These are phyloP conservation scores for Dolichoris vasculosae DNA, from an alignment of 1,140 invertebrate species.

Conservation along the genomic window DNA sequence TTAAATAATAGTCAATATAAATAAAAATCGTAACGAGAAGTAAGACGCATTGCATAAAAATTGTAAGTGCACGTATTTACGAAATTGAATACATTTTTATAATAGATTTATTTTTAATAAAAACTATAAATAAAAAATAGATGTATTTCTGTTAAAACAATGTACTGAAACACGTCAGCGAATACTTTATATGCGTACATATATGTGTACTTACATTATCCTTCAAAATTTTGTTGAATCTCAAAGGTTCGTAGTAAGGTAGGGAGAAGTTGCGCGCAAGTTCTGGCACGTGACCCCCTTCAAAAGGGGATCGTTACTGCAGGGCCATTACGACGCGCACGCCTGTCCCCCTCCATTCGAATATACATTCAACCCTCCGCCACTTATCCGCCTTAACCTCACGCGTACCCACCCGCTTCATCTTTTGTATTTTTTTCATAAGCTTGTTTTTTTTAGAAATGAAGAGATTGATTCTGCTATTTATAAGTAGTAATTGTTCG, in stretches of 20 bases:
- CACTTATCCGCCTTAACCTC: conserved; percentile 24
- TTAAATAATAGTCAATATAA: no score
- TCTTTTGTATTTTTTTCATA: conserved; percentile 38
- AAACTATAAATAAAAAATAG: no score
- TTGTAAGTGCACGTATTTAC: no score
- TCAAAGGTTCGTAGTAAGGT: neutral
- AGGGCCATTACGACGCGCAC: conserved; percentile 11
- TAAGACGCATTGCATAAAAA: no score
- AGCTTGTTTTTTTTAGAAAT: conserved; percentile 42
- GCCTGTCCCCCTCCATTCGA: neutral
- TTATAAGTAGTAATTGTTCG: neutral
- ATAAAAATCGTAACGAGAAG: no score
- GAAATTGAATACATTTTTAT: no score
- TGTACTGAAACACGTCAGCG: neutral
- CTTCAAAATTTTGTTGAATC: neutral
- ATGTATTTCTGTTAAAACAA: neutral
- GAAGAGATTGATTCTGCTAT: neutral
- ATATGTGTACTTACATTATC: no score
- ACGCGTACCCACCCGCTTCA: neutral
- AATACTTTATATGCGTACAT: neutral
- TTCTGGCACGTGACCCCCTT: conserved; percentile 25
- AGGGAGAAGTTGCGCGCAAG: neutral
- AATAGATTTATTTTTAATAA: no score
- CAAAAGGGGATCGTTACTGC: conserved; percentile 28
- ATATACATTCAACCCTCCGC: neutral